A percentile compares a stretch with the other conserved stretches of the same genome.
Conservation (phyloP, 2,113 vertebrate genomes). For the Podarcis cretensis region DNA sequence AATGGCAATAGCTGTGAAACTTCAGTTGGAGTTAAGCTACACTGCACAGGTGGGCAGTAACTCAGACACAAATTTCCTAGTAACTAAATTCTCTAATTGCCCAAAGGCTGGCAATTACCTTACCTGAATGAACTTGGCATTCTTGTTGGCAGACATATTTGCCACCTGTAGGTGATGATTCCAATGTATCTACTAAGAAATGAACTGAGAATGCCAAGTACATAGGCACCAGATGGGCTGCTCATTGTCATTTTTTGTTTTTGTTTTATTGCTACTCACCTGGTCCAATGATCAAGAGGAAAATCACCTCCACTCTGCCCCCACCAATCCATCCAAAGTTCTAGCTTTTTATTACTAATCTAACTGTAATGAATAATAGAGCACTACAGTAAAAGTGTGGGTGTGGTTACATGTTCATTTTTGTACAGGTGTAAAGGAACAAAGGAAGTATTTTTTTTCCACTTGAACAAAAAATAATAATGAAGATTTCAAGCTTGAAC, state of each 20-base stretch:
- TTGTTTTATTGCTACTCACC: too few species aligned
- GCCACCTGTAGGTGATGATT: neutral
- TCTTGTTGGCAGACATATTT: neutral
- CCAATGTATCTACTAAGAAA: neutral
- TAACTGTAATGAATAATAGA: neutral
- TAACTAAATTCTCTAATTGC: conserved; percentile 23
- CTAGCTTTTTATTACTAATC: neutral
- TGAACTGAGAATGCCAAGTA: neutral
- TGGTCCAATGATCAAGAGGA: neutral
- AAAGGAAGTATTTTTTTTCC: neutral
- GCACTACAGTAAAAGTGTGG: neutral
- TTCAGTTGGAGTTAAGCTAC: neutral
- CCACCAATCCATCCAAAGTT: neutral
- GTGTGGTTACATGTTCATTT: neutral
- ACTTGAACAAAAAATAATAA: neutral
- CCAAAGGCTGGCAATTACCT: conserved; percentile 5
- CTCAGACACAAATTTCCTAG: neutral
- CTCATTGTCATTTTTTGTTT: neutral
- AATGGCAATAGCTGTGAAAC: neutral
- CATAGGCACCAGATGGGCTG: neutral
- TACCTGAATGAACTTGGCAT: neutral
- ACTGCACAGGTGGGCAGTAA: neutral
- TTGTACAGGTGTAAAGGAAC: neutral
- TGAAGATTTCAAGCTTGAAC: neutral
- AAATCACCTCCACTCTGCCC: fast-evolving